Evolutionary conservation across 2,888 invertebrate species (phyloP), one percentile per base, ranked within the genome.

Genomic region (Acanthosepion esculentum): DNA sequence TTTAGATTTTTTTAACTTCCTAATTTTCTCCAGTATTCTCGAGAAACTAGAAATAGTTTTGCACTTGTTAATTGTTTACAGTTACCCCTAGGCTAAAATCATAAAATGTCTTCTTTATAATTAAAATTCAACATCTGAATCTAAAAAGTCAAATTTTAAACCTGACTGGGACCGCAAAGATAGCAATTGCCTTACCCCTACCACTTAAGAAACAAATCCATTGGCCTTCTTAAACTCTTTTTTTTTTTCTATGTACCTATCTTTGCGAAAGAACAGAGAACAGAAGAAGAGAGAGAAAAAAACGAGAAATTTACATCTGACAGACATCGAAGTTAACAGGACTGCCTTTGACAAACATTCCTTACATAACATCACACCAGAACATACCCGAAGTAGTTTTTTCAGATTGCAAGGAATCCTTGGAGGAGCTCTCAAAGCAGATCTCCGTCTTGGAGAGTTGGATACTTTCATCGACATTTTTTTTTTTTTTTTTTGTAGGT

Each of bases 381-480:
- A 48, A 26, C 92, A 53, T 93, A 93, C 93, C 93, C 93, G 93
- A 48, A 93, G 93, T 93, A 93, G 29, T 93, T 93, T 93, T 53
- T 93, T 93, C 29, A 93, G 26, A 26, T 93, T 53, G 50, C 48
- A 93, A 48, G 93, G 93, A 50, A 53, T n/a, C 93, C 53, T 93
- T 48, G 93, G 53, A 29, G 48, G 48, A 18, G 93, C 53, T 48
- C 53, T 93, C 53, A 48, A 18, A 18, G 53, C 12, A 29, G 93
- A 93, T 29, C 48, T 48, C 48, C 93, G 93, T 93, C 48, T 93
- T 50, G 93, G 50, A 53, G 53, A 53, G 29, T 50, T 50, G 53
- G 23, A 48, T 1, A 48, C n/a, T 48, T 50, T 93, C 48, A 53
- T 18, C 15, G 93, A n/a, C 93, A 93, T 93, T 33, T 48, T 50